Conservation (phyloP, 2,797 vertebrate species). For the Chromis chromis region DNA sequence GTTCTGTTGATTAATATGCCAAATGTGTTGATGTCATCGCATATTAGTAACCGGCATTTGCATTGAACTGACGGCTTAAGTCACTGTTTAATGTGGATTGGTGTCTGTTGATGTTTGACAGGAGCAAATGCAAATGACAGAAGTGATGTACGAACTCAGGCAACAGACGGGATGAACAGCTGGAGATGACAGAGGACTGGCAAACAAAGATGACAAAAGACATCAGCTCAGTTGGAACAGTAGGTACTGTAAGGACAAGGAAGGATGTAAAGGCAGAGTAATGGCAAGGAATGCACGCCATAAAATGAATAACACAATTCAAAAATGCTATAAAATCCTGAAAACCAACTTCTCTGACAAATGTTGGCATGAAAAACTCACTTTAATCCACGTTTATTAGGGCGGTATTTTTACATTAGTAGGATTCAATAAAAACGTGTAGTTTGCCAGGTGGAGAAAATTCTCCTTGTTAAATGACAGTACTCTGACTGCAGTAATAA, state of each 20-base stretch:
- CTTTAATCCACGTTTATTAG: background rate
- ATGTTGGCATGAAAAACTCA: background rate
- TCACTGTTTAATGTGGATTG: conserved; percentile 5
- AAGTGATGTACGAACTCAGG: conserved; percentile 28
- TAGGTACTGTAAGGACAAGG: conserved; percentile 6
- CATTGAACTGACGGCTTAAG: background rate
- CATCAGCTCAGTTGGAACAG: conserved; percentile 14
- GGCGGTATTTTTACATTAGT: too few species aligned
- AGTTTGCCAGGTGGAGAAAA: too few species aligned
- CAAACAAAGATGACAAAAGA: background rate
- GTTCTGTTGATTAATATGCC: background rate
- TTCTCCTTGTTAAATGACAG: too few species aligned
- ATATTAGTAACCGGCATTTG: background rate
- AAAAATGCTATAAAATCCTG: background rate
- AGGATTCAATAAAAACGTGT: too few species aligned
- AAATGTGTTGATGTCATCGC: background rate
- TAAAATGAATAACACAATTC: background rate
- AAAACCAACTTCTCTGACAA: background rate
- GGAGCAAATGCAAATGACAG: conserved; percentile 32
- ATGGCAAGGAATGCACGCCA: too few species aligned
- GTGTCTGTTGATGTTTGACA: conserved; percentile 27
- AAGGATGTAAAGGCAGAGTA: background rate
- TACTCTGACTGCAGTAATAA: too few species aligned
- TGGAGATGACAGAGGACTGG: conserved; percentile 38
- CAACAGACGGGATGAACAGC: conserved; percentile 42